Evolutionary conservation across 2,888 invertebrate genomes (phyloP).

Genomic region (Spodoptera picta): DNA sequence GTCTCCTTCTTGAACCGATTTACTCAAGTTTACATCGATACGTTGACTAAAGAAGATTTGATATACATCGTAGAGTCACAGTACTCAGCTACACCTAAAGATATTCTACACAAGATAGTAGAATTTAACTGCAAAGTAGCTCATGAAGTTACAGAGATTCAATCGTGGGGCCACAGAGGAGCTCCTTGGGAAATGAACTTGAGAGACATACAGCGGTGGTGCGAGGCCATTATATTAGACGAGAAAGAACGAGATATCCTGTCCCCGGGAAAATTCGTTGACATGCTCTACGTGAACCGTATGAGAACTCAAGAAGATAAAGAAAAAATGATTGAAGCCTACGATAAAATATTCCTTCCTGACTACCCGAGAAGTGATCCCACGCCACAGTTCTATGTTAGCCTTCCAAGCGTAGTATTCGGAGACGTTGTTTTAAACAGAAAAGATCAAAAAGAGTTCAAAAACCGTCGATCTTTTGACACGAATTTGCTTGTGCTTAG

Average conservation of each 20-base stretch:
- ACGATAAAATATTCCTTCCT: conserved; percentile 83
- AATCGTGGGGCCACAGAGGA: conserved; percentile 93
- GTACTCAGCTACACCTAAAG: conserved; percentile 89
- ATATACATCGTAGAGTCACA: conserved; percentile 90
- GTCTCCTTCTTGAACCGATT: conserved; percentile 99
- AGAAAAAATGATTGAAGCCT: conserved; percentile 89
- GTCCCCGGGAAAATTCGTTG: conserved; percentile 90
- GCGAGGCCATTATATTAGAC: conserved; percentile 91
- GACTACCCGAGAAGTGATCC: conserved; percentile 84
- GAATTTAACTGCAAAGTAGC: conserved; percentile 92
- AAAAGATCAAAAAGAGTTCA: conserved; percentile 76
- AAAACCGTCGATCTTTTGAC: conserved; percentile 73
- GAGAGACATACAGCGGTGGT: conserved; percentile 98
- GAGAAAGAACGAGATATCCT: conserved; percentile 63
- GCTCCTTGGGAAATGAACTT: conserved; percentile 99
- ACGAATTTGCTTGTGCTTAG: conserved; percentile 82
- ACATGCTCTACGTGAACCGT: conserved; percentile 95
- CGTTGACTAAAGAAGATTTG: conserved; percentile 90
- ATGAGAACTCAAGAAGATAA: conserved; percentile 95
- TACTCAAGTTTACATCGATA: conserved; percentile 94
- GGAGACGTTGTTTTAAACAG: conserved; percentile 90
- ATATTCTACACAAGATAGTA: conserved; percentile 92
- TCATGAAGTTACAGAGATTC: conserved; percentile 89
- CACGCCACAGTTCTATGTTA: conserved; percentile 89
- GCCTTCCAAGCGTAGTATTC: conserved; percentile 88